phyloP scores from a whole-genome alignment of 2,797 vertebrate species.

The Ispidina picta region DNA sequence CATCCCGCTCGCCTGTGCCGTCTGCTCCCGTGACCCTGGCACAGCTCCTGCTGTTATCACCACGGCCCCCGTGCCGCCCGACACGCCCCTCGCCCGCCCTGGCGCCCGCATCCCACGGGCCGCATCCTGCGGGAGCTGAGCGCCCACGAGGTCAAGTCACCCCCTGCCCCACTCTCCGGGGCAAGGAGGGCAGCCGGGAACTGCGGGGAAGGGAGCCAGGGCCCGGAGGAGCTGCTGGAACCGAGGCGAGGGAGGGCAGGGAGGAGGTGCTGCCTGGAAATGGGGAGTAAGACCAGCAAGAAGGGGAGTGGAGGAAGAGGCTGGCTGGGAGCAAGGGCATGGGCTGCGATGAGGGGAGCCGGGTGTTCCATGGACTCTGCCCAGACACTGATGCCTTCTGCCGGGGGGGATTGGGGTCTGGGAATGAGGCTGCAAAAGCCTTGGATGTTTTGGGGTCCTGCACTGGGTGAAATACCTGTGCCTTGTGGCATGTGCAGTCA shows the following conservation, averaged over 20 bases:
- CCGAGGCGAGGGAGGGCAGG: neutral
- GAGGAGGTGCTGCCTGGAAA: conserved; percentile 15
- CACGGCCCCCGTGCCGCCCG: neutral
- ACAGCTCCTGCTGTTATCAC: neutral
- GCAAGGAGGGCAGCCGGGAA: neutral
- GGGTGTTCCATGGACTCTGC: neutral
- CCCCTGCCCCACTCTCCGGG: fast-evolving
- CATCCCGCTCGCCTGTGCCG: fast-evolving
- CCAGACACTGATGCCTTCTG: neutral
- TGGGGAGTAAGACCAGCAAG: neutral
- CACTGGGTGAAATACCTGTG: fast-evolving
- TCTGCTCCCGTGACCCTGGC: neutral
- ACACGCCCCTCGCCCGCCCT: conserved; percentile 46
- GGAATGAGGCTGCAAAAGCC: neutral
- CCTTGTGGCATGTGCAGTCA: neutral
- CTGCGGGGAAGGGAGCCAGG: neutral
- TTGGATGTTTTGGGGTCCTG: fast-evolving
- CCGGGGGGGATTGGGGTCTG: neutral
- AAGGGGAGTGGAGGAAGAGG: neutral
- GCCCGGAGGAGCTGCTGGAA: neutral
- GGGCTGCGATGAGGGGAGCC: fast-evolving
- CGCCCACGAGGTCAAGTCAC: neutral
- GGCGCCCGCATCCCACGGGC: neutral
- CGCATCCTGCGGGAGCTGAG: neutral
- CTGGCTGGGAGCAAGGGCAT: neutral